A percentile compares a stretch with the other conserved stretches of the same genome.
These are phyloP conservation scores for Cordilura impudica DNA, from an alignment of 2,888 invertebrate species.

Conservation along the genomic window DNA sequence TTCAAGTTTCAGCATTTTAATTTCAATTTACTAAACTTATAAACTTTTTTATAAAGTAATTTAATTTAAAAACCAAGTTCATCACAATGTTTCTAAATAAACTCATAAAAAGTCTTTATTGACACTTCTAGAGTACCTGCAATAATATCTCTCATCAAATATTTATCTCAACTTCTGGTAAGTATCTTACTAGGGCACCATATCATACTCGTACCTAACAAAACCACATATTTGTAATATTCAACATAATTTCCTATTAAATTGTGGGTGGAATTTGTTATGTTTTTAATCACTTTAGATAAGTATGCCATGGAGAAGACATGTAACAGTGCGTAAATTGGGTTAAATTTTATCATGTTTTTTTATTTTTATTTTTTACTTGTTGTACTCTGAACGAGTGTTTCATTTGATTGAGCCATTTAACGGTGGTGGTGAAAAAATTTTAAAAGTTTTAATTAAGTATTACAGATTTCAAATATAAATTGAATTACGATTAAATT, in stretches of 20 bases:
- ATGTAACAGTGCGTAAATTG: conserved; percentile 42
- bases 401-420: background rate
- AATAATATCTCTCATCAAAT: background rate
- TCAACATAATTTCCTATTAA: conserved; percentile 38
- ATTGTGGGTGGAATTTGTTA: conserved; percentile 52
- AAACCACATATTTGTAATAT: conserved; percentile 16
- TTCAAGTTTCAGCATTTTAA: no score
- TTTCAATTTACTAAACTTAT: background rate
- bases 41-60: background rate
- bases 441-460: background rate
- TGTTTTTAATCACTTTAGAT: conserved; percentile 38
- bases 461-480: background rate
- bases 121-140: background rate
- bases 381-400: background rate
- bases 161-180: background rate
- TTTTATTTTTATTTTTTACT: no score
- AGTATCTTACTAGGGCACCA: conserved; percentile 6
- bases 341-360: conserved; percentile 48
- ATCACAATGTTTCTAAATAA: background rate
- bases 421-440: background rate
- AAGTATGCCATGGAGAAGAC: conserved; percentile 19
- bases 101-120: background rate
- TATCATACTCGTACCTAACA: background rate
- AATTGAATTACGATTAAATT: background rate
- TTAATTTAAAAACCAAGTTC: conserved; percentile 29